Evolutionary conservation across 2,113 vertebrate genomes (phyloP).

Genomic region (Acanthochromis polyacanthus): DNA sequence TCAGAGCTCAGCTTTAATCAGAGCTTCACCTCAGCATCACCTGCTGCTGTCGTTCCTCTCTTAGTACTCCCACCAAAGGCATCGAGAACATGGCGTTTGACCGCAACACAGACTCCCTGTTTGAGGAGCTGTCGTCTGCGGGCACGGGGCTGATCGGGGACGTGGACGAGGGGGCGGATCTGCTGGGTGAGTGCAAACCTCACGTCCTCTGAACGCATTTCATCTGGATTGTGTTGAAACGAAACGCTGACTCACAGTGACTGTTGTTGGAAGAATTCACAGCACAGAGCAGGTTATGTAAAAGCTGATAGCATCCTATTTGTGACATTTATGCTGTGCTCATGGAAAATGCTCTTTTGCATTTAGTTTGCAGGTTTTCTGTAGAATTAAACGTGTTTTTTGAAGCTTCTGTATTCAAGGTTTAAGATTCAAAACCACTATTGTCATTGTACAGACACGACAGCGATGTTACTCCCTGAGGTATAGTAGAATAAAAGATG

Average conservation of each 20-base stretch:
- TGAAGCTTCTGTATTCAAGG: too few species aligned
- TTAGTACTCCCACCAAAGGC: constrained; percentile 95
- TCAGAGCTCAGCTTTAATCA: not conserved
- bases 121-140: constrained; percentile 97
- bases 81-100: constrained; percentile 99
- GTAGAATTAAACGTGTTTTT: too few species aligned
- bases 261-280: not conserved
- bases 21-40: not conserved
- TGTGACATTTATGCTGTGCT: too few species aligned
- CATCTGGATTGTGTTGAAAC: not conserved
- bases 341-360: too few species aligned
- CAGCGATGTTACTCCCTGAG: too few species aligned
- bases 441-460: too few species aligned
- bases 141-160: constrained; percentile 97
- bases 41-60: constrained; percentile 24
- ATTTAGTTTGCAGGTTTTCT: too few species aligned
- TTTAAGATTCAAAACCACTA: too few species aligned
- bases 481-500: too few species aligned
- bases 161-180: constrained; percentile 98
- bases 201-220: not conserved
- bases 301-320: not conserved
- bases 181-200: constrained; percentile 89
- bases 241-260: not conserved
- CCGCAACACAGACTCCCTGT: constrained; percentile 97
- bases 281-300: not conserved